A percentile compares a stretch with the other conserved stretches of the same genome.
These are phyloP conservation scores for Pampusana beccarii DNA, from an alignment of 2,113 vertebrate species.

Conservation along the genomic window DNA sequence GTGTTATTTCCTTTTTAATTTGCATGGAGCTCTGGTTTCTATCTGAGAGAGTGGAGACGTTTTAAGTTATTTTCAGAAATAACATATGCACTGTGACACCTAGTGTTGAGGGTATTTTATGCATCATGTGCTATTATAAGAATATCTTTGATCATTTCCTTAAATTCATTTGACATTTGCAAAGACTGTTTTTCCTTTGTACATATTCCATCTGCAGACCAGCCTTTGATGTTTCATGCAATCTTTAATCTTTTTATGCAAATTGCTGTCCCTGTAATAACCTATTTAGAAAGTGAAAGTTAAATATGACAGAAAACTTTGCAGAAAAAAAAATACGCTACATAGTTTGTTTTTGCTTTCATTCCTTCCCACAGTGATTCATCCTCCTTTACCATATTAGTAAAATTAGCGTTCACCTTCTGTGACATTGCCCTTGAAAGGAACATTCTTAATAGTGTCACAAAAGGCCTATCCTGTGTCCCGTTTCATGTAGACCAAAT, in stretches of 20 bases:
- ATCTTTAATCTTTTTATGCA: conserved; percentile 54
- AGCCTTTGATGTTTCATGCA: background rate
- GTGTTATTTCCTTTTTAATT: background rate
- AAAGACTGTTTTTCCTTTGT: background rate
- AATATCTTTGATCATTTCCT: background rate
- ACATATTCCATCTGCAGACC: background rate
- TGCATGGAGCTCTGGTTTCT: background rate
- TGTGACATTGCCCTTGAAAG: conserved; percentile 25
- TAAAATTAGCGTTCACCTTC: conserved; percentile 48
- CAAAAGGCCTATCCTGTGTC: background rate
- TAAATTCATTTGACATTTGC: conserved; percentile 22
- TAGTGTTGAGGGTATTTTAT: background rate
- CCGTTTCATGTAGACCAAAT: conserved; percentile 13
- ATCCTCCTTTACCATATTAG: conserved; percentile 26
- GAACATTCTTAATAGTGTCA: conserved; percentile 47
- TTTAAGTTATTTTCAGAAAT: background rate
- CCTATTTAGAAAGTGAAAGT: conserved; percentile 32
- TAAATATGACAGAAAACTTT: background rate
- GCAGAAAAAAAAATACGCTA: background rate
- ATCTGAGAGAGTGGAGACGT: background rate
- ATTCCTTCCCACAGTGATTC: background rate
- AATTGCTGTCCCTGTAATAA: conserved; percentile 7
- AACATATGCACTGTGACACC: background rate
- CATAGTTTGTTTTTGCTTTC: background rate
- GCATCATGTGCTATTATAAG: background rate